Base-by-base conservation (phyloP, 2,888 invertebrate genomes). In the Asteroscopus sphinx region DNA sequence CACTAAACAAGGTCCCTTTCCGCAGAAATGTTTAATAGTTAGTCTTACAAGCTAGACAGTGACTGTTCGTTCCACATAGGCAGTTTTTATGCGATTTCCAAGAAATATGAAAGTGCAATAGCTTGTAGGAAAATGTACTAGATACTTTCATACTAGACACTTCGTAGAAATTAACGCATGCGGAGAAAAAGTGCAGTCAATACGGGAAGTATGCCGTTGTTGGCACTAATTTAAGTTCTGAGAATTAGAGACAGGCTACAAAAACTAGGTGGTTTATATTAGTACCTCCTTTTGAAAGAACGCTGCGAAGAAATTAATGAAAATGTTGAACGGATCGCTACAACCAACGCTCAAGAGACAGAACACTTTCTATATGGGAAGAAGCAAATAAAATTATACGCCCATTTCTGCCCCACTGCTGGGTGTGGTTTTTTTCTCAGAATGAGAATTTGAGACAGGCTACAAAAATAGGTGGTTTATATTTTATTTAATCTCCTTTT, bases 21-120 rank as follows among this genome's bases (percentile, higher is more conserved):
- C 21, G 21, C 21, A 4, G 3, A 4, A 21, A 3, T 21, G 17
- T 4, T n/a, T n/a, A n/a, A n/a, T n/a, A 3, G 2, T 6, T 7
- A 17, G 2, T n/a, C 26, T 41, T 17, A 1, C n/a, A 60, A 28
- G 56, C 30, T 21, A 57, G 28, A 30, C 54, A 6, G 11, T 6
- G 21, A 3, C 21, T 1, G 21, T 21, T 37, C 41, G 39, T 26
- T 57, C 42, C 12, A 42, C 60, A 44, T 45, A 3, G 13, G 13
- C 15, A 9, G 52, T 65, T 53, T 65, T 58, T 67, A 62, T 58
- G 25, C 46, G n/a, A 53, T 41, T 70, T 59, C 70, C 6, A 28
- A 56, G 73, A 70, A 68, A 53, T 68, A 56, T 68, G 68, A 73
- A 73, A 70, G 73, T 72, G 44, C 53, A 49, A 12, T 39, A 28